Percentiles rank a stretch among this genome's conserved stretches.
Evolutionary conservation across 2,797 vertebrate genomes (phyloP).

Genomic region (Xenentodon cancila): DNA sequence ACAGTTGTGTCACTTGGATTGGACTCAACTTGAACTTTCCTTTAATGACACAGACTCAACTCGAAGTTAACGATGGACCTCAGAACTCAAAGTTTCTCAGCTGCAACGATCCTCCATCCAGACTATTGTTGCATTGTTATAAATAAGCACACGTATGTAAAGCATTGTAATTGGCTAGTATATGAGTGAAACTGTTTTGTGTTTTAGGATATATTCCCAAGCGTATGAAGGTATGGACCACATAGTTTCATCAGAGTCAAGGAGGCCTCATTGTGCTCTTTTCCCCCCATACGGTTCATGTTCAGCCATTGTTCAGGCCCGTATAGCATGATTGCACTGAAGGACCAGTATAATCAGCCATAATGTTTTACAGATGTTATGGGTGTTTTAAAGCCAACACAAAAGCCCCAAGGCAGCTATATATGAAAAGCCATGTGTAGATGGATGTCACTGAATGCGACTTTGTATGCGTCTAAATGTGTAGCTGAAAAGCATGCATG

Average conservation of each 20-base stretch:
- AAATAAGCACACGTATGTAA: background rate
- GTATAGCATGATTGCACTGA: constrained; percentile 73
- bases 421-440: constrained; percentile 72
- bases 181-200: constrained; percentile 15
- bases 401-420: constrained; percentile 62
- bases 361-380: constrained; percentile 81
- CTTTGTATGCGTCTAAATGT: constrained; percentile 21
- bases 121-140: background rate
- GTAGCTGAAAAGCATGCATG: constrained; percentile 42
- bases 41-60: too few species aligned
- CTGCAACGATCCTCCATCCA: background rate
- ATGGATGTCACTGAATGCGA: constrained; percentile 37
- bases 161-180: constrained; percentile 1
- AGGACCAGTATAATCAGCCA: constrained; percentile 75
- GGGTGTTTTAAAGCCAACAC: constrained; percentile 75
- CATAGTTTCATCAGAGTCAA: constrained; percentile 40
- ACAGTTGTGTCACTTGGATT: too few species aligned
- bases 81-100: too few species aligned
- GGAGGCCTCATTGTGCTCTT: constrained; percentile 48
- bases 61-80: too few species aligned
- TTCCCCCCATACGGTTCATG: constrained; percentile 59
- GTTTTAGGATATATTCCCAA: constrained; percentile 24
- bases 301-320: constrained; percentile 62
- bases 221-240: constrained; percentile 36
- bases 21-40: too few species aligned